phyloP scores from a whole-genome alignment of 2,113 vertebrate genomes.

The Scortum barcoo region DNA sequence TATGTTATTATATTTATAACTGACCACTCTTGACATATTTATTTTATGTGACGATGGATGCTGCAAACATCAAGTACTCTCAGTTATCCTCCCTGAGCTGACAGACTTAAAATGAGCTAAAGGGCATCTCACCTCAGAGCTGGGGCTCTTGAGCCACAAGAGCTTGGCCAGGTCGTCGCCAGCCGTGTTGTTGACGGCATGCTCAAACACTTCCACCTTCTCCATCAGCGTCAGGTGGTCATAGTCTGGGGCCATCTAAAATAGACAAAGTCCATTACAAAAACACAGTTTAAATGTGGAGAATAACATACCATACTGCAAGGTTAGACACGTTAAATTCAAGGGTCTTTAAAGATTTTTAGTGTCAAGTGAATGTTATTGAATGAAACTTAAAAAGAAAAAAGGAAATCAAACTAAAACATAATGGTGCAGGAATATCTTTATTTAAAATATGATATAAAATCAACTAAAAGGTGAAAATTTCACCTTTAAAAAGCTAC shows the following conservation, averaged over 20 bases:
- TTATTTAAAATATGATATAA: background rate
- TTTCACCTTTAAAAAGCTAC: background rate
- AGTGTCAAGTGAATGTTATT: background rate
- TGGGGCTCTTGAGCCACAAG: constrained; percentile 98
- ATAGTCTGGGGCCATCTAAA: constrained; percentile 98
- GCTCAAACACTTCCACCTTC: constrained; percentile 99
- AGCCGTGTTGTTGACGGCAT: constrained; percentile 97
- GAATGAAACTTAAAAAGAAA: background rate
- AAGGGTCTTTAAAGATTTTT: background rate
- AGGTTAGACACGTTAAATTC: background rate
- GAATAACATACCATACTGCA: too few species aligned
- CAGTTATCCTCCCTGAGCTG: background rate
- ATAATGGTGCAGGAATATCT: background rate
- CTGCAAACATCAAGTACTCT: constrained; percentile 11
- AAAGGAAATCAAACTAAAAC: background rate
- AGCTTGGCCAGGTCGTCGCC: constrained; percentile 98
- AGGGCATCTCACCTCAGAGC: constrained; percentile 90
- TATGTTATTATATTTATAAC: constrained; percentile 1
- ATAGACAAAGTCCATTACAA: background rate
- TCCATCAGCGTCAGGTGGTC: constrained; percentile 99
- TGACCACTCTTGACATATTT: constrained; percentile 12
- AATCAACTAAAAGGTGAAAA: too few species aligned
- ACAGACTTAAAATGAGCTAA: background rate
- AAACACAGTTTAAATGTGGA: background rate
- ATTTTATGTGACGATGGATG: constrained; percentile 1